Base-by-base conservation (phyloP, 2,888 invertebrate species). In the Cerastis leucographa region DNA sequence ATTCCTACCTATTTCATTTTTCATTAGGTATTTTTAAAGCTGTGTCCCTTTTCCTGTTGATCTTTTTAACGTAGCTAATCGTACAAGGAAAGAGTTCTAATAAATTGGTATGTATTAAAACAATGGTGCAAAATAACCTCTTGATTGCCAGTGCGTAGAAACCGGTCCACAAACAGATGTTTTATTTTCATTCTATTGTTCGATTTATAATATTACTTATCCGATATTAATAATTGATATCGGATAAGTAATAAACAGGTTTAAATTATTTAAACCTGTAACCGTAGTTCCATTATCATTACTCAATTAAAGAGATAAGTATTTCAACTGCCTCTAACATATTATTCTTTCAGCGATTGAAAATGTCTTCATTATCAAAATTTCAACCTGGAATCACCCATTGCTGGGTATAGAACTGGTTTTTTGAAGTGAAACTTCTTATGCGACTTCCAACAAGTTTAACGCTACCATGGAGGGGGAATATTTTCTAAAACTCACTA, bases 91-190 rank as follows among this genome's bases (percentile, higher is more conserved):
- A 35, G 25, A 54, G 35, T 40, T 46, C 22, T 25, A 22, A 17
- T 76, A 14, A 64, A 51, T 35, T 61, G 19, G 40, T 40, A 42
- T 49, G 25, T 29, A 25, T 22, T 51, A 51, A 42, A 62, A 76
- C 49, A 76, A 76, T 62, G 49, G 49, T 17, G 17, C 17, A 17
- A 76, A n/a, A 74, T 74, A 14, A 40, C 35, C 44, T 74, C 74
- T 49, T 61, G 29, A 35, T 61, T 61, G 19, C 46, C 35, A 19
- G 71, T 35, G 44, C 46, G 35, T 14, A 66, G 12, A 46, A 68
- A 44, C 67, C 44, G 69, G 11, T 46, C 1, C 19, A 69, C 40
- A 49, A 44, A 35, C 22, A 69, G 40, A 59, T 22, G 25, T 19
- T 46, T n/a, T 29, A 69, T 35, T 35, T 46, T 46, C 5, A 69